Percentiles rank a stretch among this genome's conserved stretches.
phyloP scores from a whole-genome alignment of 1,140 invertebrate species.

The Oscheius sp. region DNA sequence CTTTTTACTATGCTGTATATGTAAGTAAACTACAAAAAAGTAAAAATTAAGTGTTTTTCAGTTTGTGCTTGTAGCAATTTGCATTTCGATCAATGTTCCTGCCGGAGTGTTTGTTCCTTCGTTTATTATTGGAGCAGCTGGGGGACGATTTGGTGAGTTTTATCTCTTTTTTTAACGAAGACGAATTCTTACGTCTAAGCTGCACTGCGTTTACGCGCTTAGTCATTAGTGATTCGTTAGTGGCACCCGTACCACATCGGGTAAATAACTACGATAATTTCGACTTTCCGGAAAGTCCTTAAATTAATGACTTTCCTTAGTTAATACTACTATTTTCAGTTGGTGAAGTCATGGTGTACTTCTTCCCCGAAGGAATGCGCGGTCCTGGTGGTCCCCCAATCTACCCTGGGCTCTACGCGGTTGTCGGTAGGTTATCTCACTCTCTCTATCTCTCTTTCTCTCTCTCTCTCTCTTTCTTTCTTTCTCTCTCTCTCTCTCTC shows the following conservation, averaged over 20 bases:
- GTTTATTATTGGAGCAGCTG: conserved; percentile 79
- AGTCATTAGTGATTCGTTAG: no score
- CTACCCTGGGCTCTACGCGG: conserved; percentile 73
- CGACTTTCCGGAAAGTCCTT: no score
- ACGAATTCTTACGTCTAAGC: no score
- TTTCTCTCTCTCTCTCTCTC: not conserved
- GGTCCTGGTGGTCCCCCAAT: conserved; percentile 69
- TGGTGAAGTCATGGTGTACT: conserved; percentile 74
- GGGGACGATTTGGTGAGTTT: conserved; percentile 16
- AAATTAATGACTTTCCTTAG: not conserved
- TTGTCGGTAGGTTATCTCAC: conserved; percentile 64
- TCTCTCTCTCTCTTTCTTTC: not conserved
- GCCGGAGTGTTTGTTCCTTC: conserved; percentile 92
- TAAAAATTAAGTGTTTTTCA: conserved; percentile 62
- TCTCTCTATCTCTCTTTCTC: no score
- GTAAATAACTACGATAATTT: no score
- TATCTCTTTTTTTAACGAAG: no score
- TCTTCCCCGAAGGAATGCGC: conserved; percentile 83
- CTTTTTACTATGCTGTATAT: conserved; percentile 71
- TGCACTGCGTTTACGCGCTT: no score
- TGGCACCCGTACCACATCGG: no score
- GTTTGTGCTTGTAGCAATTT: conserved; percentile 87
- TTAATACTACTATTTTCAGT: no score
- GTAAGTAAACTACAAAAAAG: conserved; percentile 6
- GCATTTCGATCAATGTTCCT: conserved; percentile 88